These are phyloP conservation scores for Microctenopoma steveboyesi DNA, from an alignment of 2,797 vertebrate genomes.

Conservation along the genomic window DNA sequence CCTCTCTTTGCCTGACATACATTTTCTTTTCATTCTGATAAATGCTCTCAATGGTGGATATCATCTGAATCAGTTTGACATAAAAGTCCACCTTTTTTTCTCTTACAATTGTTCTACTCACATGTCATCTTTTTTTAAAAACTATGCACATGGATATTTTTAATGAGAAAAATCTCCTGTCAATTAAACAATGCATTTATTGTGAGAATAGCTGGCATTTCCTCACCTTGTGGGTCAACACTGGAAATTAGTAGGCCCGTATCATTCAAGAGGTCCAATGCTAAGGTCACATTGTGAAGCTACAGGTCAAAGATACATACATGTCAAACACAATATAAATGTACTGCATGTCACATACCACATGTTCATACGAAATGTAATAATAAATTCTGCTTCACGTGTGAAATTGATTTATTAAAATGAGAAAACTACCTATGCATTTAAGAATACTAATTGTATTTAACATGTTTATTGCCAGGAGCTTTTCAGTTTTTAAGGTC, in stretches of 20 bases:
- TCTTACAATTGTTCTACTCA: slow-evolving; percentile 24
- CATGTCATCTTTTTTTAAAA: background rate
- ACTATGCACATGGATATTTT: slow-evolving; percentile 27
- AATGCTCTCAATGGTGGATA: slow-evolving; percentile 42
- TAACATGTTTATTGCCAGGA: slow-evolving; percentile 1
- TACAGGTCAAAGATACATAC: slow-evolving; percentile 60
- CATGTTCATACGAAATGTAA: background rate
- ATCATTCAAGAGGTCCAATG: slow-evolving; percentile 87
- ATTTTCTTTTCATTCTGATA: slow-evolving; percentile 46
- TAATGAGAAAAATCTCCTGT: slow-evolving; percentile 16
- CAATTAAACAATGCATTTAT: background rate
- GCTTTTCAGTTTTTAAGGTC: background rate
- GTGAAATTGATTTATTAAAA: background rate
- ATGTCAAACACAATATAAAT: background rate
- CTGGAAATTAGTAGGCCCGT: slow-evolving; percentile 76
- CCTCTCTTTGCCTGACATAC: slow-evolving; percentile 32
- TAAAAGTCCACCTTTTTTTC: slow-evolving; percentile 8
- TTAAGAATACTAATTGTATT: background rate
- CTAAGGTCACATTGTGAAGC: slow-evolving; percentile 92
- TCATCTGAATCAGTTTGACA: slow-evolving; percentile 49
- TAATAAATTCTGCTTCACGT: background rate
- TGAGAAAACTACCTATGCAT: background rate
- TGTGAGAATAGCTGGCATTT: background rate
- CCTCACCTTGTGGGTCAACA: slow-evolving; percentile 89
- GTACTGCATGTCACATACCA: background rate